Percentiles rank a stretch among this genome's conserved stretches.
Evolutionary conservation across 2,888 invertebrate species (phyloP).

Genomic region (Leucophora obtusa): DNA sequence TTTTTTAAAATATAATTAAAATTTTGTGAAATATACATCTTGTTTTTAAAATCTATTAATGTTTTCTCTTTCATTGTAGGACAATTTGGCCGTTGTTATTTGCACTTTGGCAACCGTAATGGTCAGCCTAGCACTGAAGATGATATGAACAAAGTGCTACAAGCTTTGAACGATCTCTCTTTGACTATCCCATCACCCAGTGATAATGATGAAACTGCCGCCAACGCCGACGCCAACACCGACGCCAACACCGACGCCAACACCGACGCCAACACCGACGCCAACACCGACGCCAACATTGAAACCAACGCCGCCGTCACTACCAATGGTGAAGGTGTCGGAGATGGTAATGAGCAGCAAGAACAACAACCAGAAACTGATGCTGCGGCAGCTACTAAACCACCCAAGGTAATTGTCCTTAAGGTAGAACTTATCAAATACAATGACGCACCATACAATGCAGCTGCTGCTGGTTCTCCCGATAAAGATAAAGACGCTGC

Average conservation of each 20-base stretch:
- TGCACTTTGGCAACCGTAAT: slow-evolving; percentile 86
- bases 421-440: slow-evolving; percentile 75
- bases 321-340: slow-evolving; percentile 60
- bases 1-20: too few species aligned
- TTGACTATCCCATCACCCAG: slow-evolving; percentile 72
- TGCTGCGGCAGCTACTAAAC: slow-evolving; percentile 42
- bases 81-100: slow-evolving; percentile 84
- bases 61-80: slow-evolving; percentile 77
- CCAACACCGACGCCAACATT: slow-evolving; percentile 37
- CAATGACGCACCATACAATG: slow-evolving; percentile 68
- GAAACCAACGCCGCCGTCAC: slow-evolving; percentile 65
- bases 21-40: background rate
- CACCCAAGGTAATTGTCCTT: slow-evolving; percentile 69
- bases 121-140: slow-evolving; percentile 77
- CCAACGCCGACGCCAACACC: slow-evolving; percentile 19
- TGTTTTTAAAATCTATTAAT: too few species aligned
- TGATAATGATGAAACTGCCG: slow-evolving; percentile 54
- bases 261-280: too few species aligned
- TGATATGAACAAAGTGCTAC: slow-evolving; percentile 76
- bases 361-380: slow-evolving; percentile 44
- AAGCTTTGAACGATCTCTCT: slow-evolving; percentile 76
- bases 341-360: slow-evolving; percentile 62
- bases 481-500: slow-evolving; percentile 66
- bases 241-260: background rate
- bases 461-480: slow-evolving; percentile 54